Evolutionary conservation across 2,113 vertebrate species (phyloP).

Genomic region (Perca flavescens): DNA sequence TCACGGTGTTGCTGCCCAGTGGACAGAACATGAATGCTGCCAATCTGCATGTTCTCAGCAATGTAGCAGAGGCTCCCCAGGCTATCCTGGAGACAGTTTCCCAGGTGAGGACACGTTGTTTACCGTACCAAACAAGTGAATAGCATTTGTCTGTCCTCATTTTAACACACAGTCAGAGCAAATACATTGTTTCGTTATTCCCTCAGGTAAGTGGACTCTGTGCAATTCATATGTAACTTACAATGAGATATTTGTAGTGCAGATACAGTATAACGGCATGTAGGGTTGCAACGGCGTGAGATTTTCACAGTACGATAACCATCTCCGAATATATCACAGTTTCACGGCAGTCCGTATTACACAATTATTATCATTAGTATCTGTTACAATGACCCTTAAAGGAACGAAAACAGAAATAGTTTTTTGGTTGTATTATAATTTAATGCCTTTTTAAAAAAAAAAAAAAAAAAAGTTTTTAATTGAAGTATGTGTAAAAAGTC

Average conservation of each 20-base stretch:
- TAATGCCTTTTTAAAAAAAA: too few species aligned
- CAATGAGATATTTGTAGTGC: neutral
- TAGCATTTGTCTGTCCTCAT: neutral
- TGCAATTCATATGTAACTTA: neutral
- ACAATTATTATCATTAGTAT: too few species aligned
- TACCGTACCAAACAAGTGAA: neutral
- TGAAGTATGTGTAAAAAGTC: too few species aligned
- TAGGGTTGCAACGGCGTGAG: too few species aligned
- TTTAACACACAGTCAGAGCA: neutral
- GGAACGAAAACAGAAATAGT: too few species aligned
- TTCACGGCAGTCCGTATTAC: too few species aligned
- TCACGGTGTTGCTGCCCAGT: conserved; percentile 89
- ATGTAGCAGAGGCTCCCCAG: conserved; percentile 87
- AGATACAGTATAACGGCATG: neutral
- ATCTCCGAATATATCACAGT: too few species aligned
- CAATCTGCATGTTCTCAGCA: conserved; percentile 90
- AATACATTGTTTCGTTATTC: neutral
- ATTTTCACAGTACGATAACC: too few species aligned
- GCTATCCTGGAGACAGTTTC: conserved; percentile 88
- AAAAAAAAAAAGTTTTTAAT: too few species aligned
- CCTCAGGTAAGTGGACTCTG: too few species aligned
- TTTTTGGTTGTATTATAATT: too few species aligned
- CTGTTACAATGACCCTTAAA: too few species aligned
- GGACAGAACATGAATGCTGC: conserved; percentile 89
- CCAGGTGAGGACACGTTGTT: conserved; percentile 76